These are phyloP conservation scores for Felis chaus DNA, from an alignment of 2,113 vertebrate genomes.

Conservation along the genomic window DNA sequence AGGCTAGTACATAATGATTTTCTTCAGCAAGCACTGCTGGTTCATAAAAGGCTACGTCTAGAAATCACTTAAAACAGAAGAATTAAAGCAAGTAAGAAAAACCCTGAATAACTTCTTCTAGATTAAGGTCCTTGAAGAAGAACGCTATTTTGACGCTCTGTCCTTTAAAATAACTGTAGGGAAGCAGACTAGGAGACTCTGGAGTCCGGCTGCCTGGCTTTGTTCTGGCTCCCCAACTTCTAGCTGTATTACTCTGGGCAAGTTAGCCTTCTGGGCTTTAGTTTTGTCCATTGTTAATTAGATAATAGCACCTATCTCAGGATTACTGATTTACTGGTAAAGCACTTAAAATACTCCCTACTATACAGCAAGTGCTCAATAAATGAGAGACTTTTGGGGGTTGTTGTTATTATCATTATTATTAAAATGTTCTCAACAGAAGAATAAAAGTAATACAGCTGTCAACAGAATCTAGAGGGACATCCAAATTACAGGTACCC, in stretches of 20 bases:
- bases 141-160: conserved; percentile 12
- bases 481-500: background rate
- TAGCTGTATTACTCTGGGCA: background rate
- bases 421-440: conserved; percentile 5
- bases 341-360: background rate
- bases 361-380: conserved; percentile 26
- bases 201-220: background rate
- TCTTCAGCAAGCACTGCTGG: conserved; percentile 7
- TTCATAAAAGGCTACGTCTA: conserved; percentile 52
- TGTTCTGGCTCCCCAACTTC: background rate
- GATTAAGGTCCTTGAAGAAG: conserved; percentile 27
- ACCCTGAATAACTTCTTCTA: conserved; percentile 6
- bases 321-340: background rate
- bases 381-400: background rate
- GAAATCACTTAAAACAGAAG: conserved; percentile 47
- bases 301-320: background rate
- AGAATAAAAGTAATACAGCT: background rate
- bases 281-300: background rate
- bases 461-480: background rate
- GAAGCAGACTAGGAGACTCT: background rate
- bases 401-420: background rate
- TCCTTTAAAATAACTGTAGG: background rate
- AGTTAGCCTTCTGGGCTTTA: background rate
- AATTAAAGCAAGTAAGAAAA: conserved; percentile 60
- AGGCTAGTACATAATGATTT: conserved; percentile 45